phyloP scores from a whole-genome alignment of 2,888 invertebrate genomes.

The Lepetodrilus schrolli region DNA sequence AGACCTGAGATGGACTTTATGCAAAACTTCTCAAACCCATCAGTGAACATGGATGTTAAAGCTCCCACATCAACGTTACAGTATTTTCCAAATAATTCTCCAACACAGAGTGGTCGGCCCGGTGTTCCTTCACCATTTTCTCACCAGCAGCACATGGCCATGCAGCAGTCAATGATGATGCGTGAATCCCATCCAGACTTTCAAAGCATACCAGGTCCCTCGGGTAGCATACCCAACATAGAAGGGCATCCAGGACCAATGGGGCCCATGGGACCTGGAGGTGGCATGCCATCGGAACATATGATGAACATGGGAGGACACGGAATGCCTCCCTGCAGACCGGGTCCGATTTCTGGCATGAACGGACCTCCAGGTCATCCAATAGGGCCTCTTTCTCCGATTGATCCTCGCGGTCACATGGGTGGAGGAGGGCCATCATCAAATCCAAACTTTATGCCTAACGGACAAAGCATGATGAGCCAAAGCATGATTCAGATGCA shows the following conservation, averaged over 20 bases:
- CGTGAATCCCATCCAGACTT: conserved; percentile 36
- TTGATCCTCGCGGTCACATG: conserved; percentile 48
- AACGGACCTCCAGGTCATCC: conserved; percentile 39
- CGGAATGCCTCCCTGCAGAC: conserved; percentile 38
- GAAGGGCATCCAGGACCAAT: conserved; percentile 33
- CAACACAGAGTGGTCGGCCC: conserved; percentile 35
- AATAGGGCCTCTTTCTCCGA: conserved; percentile 39
- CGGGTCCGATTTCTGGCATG: conserved; percentile 52
- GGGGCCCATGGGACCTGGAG: conserved; percentile 46
- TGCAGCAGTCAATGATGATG: conserved; percentile 56
- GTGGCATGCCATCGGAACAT: conserved; percentile 48
- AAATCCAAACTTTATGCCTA: conserved; percentile 35
- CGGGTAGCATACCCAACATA: conserved; percentile 33
- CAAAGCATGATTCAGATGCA: conserved; percentile 56
- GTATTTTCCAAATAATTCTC: conserved; percentile 79
- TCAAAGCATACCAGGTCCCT: conserved; percentile 38
- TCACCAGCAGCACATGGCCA: conserved; percentile 45
- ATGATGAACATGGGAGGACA: conserved; percentile 41
- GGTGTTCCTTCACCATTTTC: conserved; percentile 42
- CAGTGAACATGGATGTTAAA: conserved; percentile 83
- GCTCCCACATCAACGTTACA: conserved; percentile 83
- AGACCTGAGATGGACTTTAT: conserved; percentile 77
- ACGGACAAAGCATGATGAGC: conserved; percentile 39
- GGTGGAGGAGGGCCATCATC: conserved; percentile 34
- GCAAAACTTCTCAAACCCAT: conserved; percentile 91